Conservation (phyloP, 2,888 invertebrate genomes). For the Cheilosia scutellata region DNA sequence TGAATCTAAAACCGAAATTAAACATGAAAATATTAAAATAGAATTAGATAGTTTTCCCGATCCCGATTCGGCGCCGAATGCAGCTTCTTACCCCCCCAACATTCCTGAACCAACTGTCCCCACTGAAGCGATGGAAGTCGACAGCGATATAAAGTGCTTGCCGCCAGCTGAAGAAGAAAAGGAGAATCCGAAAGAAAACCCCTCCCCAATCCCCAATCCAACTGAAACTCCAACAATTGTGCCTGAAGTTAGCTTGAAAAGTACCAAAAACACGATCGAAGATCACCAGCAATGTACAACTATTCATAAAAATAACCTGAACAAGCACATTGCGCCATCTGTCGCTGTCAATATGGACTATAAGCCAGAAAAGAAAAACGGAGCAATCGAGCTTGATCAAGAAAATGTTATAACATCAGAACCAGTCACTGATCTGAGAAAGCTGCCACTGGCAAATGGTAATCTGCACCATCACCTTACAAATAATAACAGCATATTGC, state of each 20-base stretch:
- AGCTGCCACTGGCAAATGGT: slow-evolving; percentile 35
- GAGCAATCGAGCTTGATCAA: neutral
- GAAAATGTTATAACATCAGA: neutral
- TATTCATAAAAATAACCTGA: slow-evolving; percentile 1
- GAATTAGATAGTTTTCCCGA: neutral
- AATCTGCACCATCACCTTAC: slow-evolving; percentile 41
- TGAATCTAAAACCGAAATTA: neutral
- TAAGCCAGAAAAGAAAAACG: slow-evolving; percentile 5
- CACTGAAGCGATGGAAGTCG: neutral
- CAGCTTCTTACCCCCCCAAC: neutral
- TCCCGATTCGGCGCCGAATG: neutral
- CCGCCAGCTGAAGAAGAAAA: neutral
- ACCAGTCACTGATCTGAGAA: neutral
- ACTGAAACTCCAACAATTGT: neutral
- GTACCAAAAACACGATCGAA: neutral
- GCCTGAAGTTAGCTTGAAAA: neutral
- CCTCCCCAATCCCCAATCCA: neutral
- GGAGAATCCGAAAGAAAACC: neutral
- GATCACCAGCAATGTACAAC: neutral
- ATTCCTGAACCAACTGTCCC: slow-evolving; percentile 12
- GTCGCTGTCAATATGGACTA: neutral
- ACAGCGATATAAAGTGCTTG: neutral
- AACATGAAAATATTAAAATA: neutral
- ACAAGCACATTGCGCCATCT: neutral
- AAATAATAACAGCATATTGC: slow-evolving; percentile 62